phyloP scores from a whole-genome alignment of 2,113 vertebrate species.

The Silurus glanis region DNA sequence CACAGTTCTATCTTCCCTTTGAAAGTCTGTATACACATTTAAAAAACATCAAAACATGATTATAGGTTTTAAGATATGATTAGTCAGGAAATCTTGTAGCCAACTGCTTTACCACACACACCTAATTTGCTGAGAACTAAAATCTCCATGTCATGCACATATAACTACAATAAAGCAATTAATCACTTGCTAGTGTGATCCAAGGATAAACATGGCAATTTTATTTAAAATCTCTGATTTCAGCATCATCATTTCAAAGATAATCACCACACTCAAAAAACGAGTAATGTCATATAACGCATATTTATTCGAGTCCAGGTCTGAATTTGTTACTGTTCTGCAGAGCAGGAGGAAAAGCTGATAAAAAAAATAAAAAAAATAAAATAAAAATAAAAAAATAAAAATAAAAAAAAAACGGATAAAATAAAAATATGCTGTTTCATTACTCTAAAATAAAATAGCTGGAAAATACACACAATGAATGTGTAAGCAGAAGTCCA shows the following conservation, averaged over 20 bases:
- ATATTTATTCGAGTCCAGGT: not conserved
- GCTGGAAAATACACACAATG: not conserved
- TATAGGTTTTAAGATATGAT: not conserved
- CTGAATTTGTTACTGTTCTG: not conserved
- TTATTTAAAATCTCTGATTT: not conserved
- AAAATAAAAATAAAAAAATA: too few relatives aligned
- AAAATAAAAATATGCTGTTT: not conserved
- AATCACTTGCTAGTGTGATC: not conserved
- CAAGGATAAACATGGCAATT: not conserved
- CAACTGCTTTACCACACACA: not conserved
- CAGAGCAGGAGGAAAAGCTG: not conserved
- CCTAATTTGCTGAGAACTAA: not conserved
- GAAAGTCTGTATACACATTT: not conserved
- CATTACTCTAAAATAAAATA: not conserved
- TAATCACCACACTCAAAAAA: not conserved
- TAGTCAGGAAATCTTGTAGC: not conserved
- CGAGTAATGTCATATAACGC: not conserved
- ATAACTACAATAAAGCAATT: not conserved
- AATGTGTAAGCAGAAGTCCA: conserved; percentile 22
- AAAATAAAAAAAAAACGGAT: too few relatives aligned
- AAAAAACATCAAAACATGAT: not conserved
- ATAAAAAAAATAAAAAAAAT: too few relatives aligned
- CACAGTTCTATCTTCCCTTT: not conserved
- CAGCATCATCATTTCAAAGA: too few relatives aligned
- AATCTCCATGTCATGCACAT: not conserved